Base-by-base conservation (phyloP, 2,888 invertebrate species). In the Steinernema hermaphroditum region DNA sequence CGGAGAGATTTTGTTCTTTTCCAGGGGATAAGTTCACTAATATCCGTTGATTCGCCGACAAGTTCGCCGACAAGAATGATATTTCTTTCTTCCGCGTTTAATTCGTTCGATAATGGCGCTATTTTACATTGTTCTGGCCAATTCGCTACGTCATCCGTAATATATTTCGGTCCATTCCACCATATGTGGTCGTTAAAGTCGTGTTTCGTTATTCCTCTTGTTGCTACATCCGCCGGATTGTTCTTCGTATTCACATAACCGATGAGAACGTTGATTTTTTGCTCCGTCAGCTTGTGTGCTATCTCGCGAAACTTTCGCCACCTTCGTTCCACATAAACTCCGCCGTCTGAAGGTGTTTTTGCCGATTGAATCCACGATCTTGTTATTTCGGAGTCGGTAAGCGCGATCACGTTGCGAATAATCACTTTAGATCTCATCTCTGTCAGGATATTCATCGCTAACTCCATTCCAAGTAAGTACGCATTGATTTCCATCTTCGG, bases 271-370 rank as follows among this genome's bases (percentile, higher is more conserved):
- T 14, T n/a, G n/a, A 2, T 34, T 24, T 9, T 22, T 19, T 2
- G 27, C 8, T 1, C 22, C 19, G 29, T n/a, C n/a, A 24, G 46
- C 24, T n/a, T 54, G 29, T 34, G 29, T 62, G 9, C n/a, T 9
- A 27, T 4, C 37, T 37, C 4, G 16, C 70, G 24, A 24, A 74
- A 62, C 37, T 80, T 76, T 8, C 77, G 62, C 9, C 83, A 72
- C 2, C 83, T 73, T 68, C 82, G 84, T 12, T 29, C 24, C 0
- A 73, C 50, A 22, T 54, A 68, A 9, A 69, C 62, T 43, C 68
- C 71, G 16, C 4, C n/a, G 4, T 19, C 46, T 2, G n/a, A 6
- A 4, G 46, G 46, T 4, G 4, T 46, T 16, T 16, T 46, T 16
- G n/a, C 16, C 46, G 46, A 46, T n/a, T 46, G 46, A 16, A 46